These are phyloP conservation scores for Apantesis nais DNA, from an alignment of 2,888 invertebrate genomes.

Conservation along the genomic window DNA sequence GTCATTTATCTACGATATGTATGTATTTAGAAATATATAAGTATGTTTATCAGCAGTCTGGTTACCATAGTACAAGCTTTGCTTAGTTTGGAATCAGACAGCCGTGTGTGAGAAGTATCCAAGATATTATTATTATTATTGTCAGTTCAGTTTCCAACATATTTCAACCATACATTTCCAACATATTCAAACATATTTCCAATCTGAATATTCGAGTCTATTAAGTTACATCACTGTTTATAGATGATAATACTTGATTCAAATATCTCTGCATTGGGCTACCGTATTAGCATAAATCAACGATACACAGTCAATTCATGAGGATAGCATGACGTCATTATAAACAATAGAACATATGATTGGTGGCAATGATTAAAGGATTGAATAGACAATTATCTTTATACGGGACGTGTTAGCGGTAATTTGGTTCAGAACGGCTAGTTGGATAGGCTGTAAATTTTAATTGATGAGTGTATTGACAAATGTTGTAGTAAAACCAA, in stretches of 20 bases:
- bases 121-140: too few species aligned
- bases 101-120: too few species aligned
- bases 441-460: conserved; percentile 7
- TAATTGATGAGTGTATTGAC: conserved; percentile 7
- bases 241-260: not conserved
- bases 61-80: too few species aligned
- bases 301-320: conserved; percentile 30
- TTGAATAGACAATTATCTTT: conserved; percentile 57
- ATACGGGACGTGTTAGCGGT: conserved; percentile 47
- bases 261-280: not conserved
- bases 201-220: not conserved
- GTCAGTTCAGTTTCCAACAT: too few species aligned
- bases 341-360: conserved; percentile 58
- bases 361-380: conserved; percentile 39
- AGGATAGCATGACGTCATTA: conserved; percentile 57
- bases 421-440: conserved; percentile 35
- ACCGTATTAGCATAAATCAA: conserved; percentile 34
- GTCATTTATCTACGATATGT: too few species aligned
- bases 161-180: too few species aligned
- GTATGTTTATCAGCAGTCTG: too few species aligned
- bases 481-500: not conserved
- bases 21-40: too few species aligned
- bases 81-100: too few species aligned
- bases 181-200: too few species aligned
- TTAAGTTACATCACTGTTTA: not conserved